Evolutionary conservation across 2,113 vertebrate species (phyloP).

Genomic region (Hippocampus abdominalis): DNA sequence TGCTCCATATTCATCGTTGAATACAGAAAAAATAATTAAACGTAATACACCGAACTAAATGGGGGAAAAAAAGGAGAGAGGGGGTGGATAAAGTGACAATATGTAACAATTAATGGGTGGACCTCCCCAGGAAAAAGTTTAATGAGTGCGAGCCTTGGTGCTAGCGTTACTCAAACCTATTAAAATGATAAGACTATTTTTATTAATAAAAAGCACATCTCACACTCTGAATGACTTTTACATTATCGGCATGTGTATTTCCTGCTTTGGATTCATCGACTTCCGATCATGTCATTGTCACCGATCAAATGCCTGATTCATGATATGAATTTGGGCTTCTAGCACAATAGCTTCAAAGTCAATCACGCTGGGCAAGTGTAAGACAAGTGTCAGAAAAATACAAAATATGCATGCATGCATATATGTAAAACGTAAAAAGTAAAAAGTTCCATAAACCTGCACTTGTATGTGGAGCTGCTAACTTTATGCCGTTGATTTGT

Average conservation of each 20-base stretch:
- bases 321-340: not conserved
- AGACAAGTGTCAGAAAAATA: not conserved
- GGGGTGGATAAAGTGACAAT: not conserved
- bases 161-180: not conserved
- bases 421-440: not conserved
- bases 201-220: not conserved
- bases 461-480: not conserved
- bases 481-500: constrained; percentile 48
- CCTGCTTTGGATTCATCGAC: no score
- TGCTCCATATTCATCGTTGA: not conserved
- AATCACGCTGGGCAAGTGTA: not conserved
- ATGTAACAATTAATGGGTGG: not conserved
- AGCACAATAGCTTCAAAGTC: not conserved
- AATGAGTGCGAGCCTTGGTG: not conserved
- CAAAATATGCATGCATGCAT: not conserved
- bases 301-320: not conserved
- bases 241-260: no score
- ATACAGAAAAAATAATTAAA: not conserved
- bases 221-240: not conserved
- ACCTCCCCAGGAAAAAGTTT: not conserved
- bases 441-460: not conserved
- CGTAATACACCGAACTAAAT: not conserved
- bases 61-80: not conserved
- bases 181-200: not conserved
- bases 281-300: not conserved